Evolutionary conservation across 1,140 invertebrate species (phyloP).

Genomic region (Xylocopa sonorina): DNA sequence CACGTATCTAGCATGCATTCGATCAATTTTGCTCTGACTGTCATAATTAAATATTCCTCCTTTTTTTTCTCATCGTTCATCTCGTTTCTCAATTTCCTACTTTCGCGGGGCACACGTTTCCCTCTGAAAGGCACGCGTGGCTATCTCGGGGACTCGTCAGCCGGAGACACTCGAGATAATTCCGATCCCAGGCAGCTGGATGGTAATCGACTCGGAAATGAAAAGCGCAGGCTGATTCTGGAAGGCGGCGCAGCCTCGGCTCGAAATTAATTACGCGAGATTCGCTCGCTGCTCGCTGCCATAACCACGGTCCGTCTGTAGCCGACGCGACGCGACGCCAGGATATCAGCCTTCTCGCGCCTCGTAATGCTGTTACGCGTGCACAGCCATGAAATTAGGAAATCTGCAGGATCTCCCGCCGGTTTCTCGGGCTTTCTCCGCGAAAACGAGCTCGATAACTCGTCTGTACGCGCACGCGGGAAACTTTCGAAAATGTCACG

Average conservation of each 20-base stretch:
- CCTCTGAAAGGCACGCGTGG: neutral
- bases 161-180: conserved; percentile 12
- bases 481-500: neutral
- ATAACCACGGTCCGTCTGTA: neutral
- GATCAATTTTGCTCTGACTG: no score
- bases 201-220: conserved; percentile 41
- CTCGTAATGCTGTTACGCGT: neutral
- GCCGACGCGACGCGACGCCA: neutral
- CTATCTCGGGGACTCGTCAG: neutral
- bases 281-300: conserved; percentile 13
- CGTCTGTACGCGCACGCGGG: neutral
- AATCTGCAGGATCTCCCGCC: neutral
- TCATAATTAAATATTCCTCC: no score
- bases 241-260: neutral
- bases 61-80: no score
- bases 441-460: neutral
- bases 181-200: conserved; percentile 6
- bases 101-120: no score
- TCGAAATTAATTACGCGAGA: conserved; percentile 47
- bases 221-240: neutral
- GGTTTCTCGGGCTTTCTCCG: neutral
- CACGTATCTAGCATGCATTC: no score
- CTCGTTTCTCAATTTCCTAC: no score
- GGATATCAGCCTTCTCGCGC: conserved; percentile 6
- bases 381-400: neutral